These are phyloP conservation scores for Chloromyia formosa DNA, from an alignment of 2,888 invertebrate species.

Conservation along the genomic window DNA sequence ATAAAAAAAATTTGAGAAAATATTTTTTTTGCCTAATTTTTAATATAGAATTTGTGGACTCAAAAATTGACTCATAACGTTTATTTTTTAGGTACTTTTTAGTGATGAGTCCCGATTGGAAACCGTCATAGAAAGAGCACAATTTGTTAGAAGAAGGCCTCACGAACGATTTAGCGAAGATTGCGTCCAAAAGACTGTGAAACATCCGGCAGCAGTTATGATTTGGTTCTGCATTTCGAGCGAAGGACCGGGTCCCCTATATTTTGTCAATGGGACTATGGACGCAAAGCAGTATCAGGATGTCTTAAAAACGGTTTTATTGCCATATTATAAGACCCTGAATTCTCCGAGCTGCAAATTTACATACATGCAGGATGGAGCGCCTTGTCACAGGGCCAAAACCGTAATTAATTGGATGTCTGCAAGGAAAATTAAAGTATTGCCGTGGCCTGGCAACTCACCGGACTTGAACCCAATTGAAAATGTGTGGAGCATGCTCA, in stretches of 20 bases:
- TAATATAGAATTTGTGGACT: no score
- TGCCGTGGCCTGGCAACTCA: conserved; percentile 28
- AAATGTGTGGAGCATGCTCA: background rate
- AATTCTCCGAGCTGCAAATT: background rate
- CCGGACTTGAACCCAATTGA: conserved; percentile 1
- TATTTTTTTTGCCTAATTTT: no score
- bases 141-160: background rate
- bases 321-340: background rate
- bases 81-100: background rate
- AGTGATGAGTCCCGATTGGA: background rate
- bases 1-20: no score
- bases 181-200: background rate
- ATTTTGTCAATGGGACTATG: background rate
- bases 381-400: background rate
- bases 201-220: background rate
- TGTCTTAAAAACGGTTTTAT: background rate
- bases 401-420: background rate
- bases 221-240: background rate
- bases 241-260: background rate
- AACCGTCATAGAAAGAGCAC: background rate
- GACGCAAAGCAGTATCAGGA: background rate
- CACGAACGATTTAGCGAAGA: conserved; percentile 3
- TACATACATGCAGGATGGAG: background rate
- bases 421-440: background rate
- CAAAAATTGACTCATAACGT: no score